These are phyloP conservation scores for cat (Felis catus) DNA, from an alignment of 2,113 vertebrate species.

Conservation along the genomic window DNA sequence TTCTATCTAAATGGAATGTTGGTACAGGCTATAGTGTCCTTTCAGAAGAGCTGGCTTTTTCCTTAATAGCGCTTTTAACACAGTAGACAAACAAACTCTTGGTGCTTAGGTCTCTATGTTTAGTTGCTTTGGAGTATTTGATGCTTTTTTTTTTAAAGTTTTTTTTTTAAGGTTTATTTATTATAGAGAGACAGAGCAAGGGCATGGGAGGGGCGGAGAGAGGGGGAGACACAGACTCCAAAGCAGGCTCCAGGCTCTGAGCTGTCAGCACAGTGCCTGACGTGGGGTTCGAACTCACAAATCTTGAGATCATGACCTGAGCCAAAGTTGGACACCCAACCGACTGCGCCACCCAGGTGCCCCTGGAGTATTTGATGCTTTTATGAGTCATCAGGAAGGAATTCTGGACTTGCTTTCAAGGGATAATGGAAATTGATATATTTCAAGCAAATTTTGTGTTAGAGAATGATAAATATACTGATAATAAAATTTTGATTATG, in stretches of 20 bases:
- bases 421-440: constrained; percentile 8
- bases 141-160: neutral
- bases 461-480: neutral
- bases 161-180: too few relatives aligned
- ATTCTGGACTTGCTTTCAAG: neutral
- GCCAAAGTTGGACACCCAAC: too few relatives aligned
- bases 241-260: too few relatives aligned
- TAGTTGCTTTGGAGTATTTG: constrained; percentile 48
- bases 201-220: too few relatives aligned
- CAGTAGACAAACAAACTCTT: neutral
- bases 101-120: constrained; percentile 19
- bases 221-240: too few relatives aligned
- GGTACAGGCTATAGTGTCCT: constrained; percentile 13
- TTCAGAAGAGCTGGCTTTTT: constrained; percentile 21
- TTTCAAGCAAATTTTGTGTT: constrained; percentile 24
- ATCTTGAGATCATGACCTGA: too few relatives aligned
- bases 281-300: too few relatives aligned
- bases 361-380: constrained; percentile 31
- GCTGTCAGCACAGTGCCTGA: too few relatives aligned
- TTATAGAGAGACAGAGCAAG: too few relatives aligned
- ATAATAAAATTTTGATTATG: constrained; percentile 29
- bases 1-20: constrained; percentile 30
- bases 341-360: too few relatives aligned
- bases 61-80: neutral
- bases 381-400: constrained; percentile 33